Conservation (phyloP, 2,888 invertebrate genomes). For the Pyrgus malvae region DNA sequence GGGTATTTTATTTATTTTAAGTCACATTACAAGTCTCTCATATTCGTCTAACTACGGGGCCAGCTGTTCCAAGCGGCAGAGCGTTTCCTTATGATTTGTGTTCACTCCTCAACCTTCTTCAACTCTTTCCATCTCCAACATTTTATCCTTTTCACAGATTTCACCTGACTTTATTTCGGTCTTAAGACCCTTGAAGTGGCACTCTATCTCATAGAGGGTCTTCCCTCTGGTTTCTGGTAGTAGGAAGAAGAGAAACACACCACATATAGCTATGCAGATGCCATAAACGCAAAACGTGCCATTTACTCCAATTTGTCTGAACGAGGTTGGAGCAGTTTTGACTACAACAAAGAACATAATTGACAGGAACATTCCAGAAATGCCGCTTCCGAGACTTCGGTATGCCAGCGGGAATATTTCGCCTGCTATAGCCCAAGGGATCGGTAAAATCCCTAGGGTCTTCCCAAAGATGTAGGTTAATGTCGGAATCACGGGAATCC, state of each 20-base stretch:
- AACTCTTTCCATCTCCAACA: conserved; percentile 63
- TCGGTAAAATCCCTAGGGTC: conserved; percentile 82
- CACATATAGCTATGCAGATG: conserved; percentile 76
- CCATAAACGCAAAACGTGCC: conserved; percentile 84
- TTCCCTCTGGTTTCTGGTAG: conserved; percentile 87
- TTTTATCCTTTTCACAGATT: conserved; percentile 54
- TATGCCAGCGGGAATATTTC: conserved; percentile 85
- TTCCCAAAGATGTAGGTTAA: conserved; percentile 81
- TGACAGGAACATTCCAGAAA: conserved; percentile 84
- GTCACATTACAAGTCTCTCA: conserved; percentile 10
- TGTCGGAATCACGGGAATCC: conserved; percentile 74
- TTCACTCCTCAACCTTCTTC: conserved; percentile 60
- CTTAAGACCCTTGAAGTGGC: conserved; percentile 65
- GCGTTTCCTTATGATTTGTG: conserved; percentile 46
- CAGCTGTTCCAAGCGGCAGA: conserved; percentile 51
- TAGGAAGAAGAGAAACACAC: conserved; percentile 79
- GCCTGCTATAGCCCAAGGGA: conserved; percentile 88
- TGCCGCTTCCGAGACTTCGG: conserved; percentile 84
- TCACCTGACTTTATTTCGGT: conserved; percentile 28
- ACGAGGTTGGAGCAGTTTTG: conserved; percentile 83
- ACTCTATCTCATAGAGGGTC: conserved; percentile 85
- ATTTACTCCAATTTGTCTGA: conserved; percentile 74
- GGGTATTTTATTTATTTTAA: not conserved
- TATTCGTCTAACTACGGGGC: conserved; percentile 44
- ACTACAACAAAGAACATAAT: conserved; percentile 85